phyloP scores from a whole-genome alignment of 2,888 invertebrate species.

The Pseudoips prasinana region DNA sequence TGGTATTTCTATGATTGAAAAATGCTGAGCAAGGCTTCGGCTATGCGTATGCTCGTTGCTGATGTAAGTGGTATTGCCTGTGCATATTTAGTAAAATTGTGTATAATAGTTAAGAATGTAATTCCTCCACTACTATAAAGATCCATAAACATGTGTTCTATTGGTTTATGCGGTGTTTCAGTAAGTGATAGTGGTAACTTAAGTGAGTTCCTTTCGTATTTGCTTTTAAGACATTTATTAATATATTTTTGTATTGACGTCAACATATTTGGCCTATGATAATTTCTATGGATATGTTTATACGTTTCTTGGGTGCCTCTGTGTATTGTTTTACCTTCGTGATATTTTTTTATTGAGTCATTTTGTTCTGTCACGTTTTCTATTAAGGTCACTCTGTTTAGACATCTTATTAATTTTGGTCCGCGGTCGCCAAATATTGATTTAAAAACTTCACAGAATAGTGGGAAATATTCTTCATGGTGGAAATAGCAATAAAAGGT shows the following conservation, averaged over 20 bases:
- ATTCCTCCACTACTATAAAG: conserved; percentile 17
- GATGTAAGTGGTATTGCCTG: conserved; percentile 26
- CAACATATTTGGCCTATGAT: conserved; percentile 26
- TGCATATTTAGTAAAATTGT: conserved; percentile 33
- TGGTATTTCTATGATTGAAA: conserved; percentile 25
- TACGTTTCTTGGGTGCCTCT: conserved; percentile 16
- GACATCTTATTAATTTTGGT: conserved; percentile 22
- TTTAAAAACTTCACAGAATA: conserved; percentile 15
- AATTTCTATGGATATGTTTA: conserved; percentile 22
- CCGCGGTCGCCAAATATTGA: conserved; percentile 24
- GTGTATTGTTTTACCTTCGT: conserved; percentile 12
- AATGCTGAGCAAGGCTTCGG: conserved; percentile 20
- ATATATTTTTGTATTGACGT: conserved; percentile 2
- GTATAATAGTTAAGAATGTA: conserved; percentile 31
- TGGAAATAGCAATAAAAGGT: conserved; percentile 7
- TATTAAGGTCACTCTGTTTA: conserved; percentile 16
- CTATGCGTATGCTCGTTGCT: conserved; percentile 23
- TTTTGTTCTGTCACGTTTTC: conserved; percentile 9
- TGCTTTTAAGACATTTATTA: background rate
- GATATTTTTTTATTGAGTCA: conserved; percentile 4
- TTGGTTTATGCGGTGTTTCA: background rate
- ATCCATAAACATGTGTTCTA: conserved; percentile 19
- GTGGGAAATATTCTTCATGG: conserved; percentile 3
- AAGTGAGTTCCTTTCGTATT: background rate
- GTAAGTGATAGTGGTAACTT: background rate